Evolutionary conservation across 2,797 vertebrate species (phyloP), one percentile per base, ranked within the genome.

Genomic region (Acanthopagrus latus): DNA sequence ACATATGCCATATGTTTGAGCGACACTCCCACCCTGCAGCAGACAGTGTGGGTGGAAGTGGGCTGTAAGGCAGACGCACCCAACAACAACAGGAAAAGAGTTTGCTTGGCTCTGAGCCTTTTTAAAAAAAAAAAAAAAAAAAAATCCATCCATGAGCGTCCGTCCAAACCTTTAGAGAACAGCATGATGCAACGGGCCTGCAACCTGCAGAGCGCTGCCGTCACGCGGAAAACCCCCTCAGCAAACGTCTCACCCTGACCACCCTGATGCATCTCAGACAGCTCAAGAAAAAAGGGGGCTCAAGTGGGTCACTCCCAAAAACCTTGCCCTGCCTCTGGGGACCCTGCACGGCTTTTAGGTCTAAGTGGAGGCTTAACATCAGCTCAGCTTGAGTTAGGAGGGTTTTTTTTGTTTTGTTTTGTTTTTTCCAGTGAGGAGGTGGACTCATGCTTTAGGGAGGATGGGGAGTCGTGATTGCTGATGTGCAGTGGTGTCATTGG

Each of bases 161-260:
- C 56, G 59, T 75, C 82, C 84, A 78, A 75, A 75, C 78, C 58
- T 84, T 80, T 18, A 63, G 80, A 85, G 74, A 88, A 17, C 56
- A 71, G 79, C 76, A 85, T 93, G 92, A 93, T 91, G 92, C 91
- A 93, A 93, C 69, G 1, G 72, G 76, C 1, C 74, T 91, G 91
- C 88, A 93, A 93, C 89, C 83, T 77, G 75, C 64, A 73, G 23
- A 47, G 25, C 0, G 23, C 72, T 50, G 71, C 38, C 68, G 23
- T 84, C 75, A 62, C 44, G 68, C 12, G n/a, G 82, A 55, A 70
- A 81, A 84, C 52, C 4, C 70, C 23, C 60, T 44, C 52, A 62
- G 76, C 43, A 48, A 76, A 52, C 25, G 3, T 38, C 56, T 69
- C 5, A 6, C 51, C 52, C 46, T 5, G 54, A 74, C 68, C 38